phyloP scores from a whole-genome alignment of 2,797 vertebrate species.

The Petrocephalus schoutedeni region DNA sequence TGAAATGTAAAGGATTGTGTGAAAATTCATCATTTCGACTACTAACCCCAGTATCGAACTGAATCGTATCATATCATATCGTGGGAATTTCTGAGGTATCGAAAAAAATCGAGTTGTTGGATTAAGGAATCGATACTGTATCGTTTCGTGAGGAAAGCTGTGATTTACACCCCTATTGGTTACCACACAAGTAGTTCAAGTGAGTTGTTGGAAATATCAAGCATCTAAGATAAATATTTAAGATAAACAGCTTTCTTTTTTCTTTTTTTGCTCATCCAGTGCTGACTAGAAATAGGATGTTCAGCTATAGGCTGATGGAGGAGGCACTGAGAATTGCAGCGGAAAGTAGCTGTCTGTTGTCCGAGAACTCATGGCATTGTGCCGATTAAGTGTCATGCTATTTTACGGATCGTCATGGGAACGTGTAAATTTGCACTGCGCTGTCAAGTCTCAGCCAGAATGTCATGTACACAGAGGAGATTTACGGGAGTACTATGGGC shows the following conservation, averaged over 20 bases:
- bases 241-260: neutral
- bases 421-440: slow-evolving; percentile 50
- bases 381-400: slow-evolving; percentile 58
- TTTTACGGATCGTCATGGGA: slow-evolving; percentile 52
- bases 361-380: slow-evolving; percentile 42
- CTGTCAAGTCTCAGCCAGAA: slow-evolving; percentile 39
- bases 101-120: too few relatives aligned
- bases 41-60: too few relatives aligned
- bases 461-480: slow-evolving; percentile 41
- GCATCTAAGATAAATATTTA: neutral
- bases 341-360: slow-evolving; percentile 50
- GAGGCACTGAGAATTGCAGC: slow-evolving; percentile 38
- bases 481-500: slow-evolving; percentile 33
- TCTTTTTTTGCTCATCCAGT: neutral
- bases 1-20: too few relatives aligned
- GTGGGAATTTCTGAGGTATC: too few relatives aligned
- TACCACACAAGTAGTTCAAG: neutral
- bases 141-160: too few relatives aligned
- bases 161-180: neutral
- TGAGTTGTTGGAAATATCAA: neutral
- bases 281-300: neutral
- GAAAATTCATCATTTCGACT: too few relatives aligned
- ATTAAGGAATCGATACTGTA: too few relatives aligned
- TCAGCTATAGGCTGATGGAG: neutral
- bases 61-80: too few relatives aligned